A percentile compares a stretch with the other conserved stretches of the same genome.
Evolutionary conservation across 1,140 invertebrate genomes (phyloP).

Genomic region (Nylanderia fulva): DNA sequence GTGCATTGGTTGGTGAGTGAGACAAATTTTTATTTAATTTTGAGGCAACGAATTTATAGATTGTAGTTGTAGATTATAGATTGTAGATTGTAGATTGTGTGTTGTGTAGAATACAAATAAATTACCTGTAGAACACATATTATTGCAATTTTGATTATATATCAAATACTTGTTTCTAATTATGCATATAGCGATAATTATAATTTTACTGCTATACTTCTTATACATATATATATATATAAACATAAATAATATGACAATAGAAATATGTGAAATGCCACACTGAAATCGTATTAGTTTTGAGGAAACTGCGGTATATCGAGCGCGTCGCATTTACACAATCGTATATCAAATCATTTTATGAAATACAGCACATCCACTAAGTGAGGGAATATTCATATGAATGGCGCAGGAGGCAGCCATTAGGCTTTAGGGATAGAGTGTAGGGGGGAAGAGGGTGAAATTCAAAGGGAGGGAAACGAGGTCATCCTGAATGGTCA

Average conservation of each 20-base stretch:
- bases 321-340: conserved; percentile 22
- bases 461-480: conserved; percentile 66
- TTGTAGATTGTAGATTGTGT: too few relatives aligned
- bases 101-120: too few relatives aligned
- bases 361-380: conserved; percentile 54
- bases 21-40: too few relatives aligned
- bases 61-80: too few relatives aligned
- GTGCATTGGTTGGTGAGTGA: too few relatives aligned
- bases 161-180: too few relatives aligned
- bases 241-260: background rate
- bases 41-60: too few relatives aligned
- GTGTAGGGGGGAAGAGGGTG: conserved; percentile 1
- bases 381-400: conserved; percentile 76
- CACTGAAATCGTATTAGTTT: background rate
- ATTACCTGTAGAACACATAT: background rate
- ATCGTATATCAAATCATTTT: conserved; percentile 28
- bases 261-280: background rate
- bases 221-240: too few relatives aligned
- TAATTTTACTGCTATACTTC: too few relatives aligned
- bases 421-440: conserved; percentile 79
- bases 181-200: too few relatives aligned
- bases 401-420: conserved; percentile 82
- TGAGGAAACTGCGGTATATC: background rate
- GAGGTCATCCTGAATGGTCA: conserved; percentile 76
- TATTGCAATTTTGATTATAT: background rate